phyloP scores from a whole-genome alignment of 2,888 invertebrate genomes.

The Macrophya annulata region DNA sequence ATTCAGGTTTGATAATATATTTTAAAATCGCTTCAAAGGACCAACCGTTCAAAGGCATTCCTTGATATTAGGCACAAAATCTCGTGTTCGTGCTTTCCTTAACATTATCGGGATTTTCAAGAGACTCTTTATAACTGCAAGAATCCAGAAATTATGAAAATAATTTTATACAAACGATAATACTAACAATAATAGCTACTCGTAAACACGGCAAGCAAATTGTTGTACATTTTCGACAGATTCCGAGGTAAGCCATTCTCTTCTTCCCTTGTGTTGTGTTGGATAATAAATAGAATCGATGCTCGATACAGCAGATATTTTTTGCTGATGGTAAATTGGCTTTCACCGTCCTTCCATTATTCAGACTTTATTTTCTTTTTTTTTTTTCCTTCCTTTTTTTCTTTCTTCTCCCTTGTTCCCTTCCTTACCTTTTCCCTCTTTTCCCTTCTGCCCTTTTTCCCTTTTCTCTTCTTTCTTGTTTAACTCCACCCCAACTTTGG shows the following conservation, averaged over 20 bases:
- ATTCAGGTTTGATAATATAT: background rate
- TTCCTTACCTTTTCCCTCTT: background rate
- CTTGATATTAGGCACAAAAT: background rate
- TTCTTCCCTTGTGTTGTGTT: conserved; percentile 6
- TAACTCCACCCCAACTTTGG: background rate
- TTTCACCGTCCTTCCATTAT: conserved; percentile 47
- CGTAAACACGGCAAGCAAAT: background rate
- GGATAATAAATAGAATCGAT: conserved; percentile 30
- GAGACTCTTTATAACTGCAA: background rate
- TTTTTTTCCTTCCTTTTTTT: background rate
- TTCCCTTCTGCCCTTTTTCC: background rate
- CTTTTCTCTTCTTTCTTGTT: background rate
- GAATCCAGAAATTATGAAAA: background rate
- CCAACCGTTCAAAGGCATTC: background rate
- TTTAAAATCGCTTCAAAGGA: background rate
- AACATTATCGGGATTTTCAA: background rate
- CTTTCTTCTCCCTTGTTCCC: background rate
- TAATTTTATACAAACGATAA: background rate
- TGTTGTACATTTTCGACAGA: conserved; percentile 1
- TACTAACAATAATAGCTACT: background rate
- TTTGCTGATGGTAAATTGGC: conserved; percentile 36
- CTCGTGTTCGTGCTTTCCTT: background rate
- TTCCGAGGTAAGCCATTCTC: conserved; percentile 6
- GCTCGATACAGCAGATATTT: conserved; percentile 29
- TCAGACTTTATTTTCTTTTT: conserved; percentile 34